A percentile compares a stretch with the other conserved stretches of the same genome.
These are phyloP conservation scores for Andricus quercusramuli DNA, from an alignment of 2,888 invertebrate genomes.

Conservation along the genomic window DNA sequence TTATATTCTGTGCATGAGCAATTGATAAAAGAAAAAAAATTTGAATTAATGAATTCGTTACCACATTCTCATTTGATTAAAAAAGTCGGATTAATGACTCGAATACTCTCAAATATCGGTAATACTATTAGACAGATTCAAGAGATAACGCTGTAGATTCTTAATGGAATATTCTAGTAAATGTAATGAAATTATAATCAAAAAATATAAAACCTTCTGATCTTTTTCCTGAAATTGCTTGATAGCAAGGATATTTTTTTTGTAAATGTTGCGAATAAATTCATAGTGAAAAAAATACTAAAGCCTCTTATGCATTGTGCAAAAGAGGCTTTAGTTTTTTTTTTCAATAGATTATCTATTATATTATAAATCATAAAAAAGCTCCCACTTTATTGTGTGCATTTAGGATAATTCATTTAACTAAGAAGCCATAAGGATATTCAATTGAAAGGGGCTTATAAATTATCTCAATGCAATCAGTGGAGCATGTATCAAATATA, in stretches of 20 bases:
- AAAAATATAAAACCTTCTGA: not conserved
- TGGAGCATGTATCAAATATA: constrained; percentile 55
- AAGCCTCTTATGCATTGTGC: not conserved
- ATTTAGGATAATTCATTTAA: constrained; percentile 35
- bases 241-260: not conserved
- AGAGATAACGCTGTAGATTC: too few relatives aligned
- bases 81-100: too few relatives aligned
- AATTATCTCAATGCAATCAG: constrained; percentile 59
- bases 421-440: constrained; percentile 60
- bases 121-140: too few relatives aligned
- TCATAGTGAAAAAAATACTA: not conserved
- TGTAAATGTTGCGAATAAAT: not conserved
- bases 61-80: too few relatives aligned
- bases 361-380: not conserved
- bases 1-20: not conserved
- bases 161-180: too few relatives aligned
- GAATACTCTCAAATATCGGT: too few relatives aligned
- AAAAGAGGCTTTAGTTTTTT: not conserved
- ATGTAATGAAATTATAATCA: not conserved
- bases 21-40: not conserved
- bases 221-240: not conserved
- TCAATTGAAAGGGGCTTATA: constrained; percentile 72
- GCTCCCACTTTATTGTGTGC: not conserved
- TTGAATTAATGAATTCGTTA: not conserved
- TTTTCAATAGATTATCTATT: not conserved